Base-by-base conservation (phyloP, 2,888 invertebrate species). In the Thera obeliscata region DNA sequence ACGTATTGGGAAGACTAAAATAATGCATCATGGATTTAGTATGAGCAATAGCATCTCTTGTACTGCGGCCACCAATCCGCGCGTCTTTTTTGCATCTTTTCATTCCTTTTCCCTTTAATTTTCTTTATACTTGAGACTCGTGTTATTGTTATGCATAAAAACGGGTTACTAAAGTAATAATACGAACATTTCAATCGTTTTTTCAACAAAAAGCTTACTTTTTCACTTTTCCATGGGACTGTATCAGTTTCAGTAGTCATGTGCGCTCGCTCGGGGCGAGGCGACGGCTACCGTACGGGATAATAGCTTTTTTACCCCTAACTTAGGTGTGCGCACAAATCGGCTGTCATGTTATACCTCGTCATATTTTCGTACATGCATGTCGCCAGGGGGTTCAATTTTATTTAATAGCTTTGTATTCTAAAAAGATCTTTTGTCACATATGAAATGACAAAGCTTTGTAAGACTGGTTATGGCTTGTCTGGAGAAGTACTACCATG, bases 241-340 rank as follows among this genome's bases (percentile, higher is more conserved):
- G 76, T 87, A 85, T 83, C 62, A 69, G 74, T 74, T 76, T 74
- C 85, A 73, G 80, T 77, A 84, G 83, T 76, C 79, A 75, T 77
- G 75, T 79, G 70, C 73, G 70, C 73, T 77, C 74, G 81, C 79
- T 75, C 74, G 74, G 78, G 81, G 78, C 79, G 69, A 79, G 75
- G 79, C 81, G 80, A 81, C 82, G 82, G 90, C 91, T 91, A 90
- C 92, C 83, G 91, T 90, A 88, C 83, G 78, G 79, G 82, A 87
- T 91, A 90, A 91, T 88, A 87, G 85, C 85, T 86, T 90, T 91
- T 78, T 90, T 90, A 88, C 77, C 76, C 75, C 70, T 71, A 74
- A 78, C 81, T 79, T 57, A 38, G 48, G 38, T 81, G 57, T 80
- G 75, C 78, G 83, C 83, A 84, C 77, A 84, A 85, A 86, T 85